A percentile compares a stretch with the other conserved stretches of the same genome.
Evolutionary conservation across 2,797 vertebrate species (phyloP).

Genomic region (Psittacula derbiana): DNA sequence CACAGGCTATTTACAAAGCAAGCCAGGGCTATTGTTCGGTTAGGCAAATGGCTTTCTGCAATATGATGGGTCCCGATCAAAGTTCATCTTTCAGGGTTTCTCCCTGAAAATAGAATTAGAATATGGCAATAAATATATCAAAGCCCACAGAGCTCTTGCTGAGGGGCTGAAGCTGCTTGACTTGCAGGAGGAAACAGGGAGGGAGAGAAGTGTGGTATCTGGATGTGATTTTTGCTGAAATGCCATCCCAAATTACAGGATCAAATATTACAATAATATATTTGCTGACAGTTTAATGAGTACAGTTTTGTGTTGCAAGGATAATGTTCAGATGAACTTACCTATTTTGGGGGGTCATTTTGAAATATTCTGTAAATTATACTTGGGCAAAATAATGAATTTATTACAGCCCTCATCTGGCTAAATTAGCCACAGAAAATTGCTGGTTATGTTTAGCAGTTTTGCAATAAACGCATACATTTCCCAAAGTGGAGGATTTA

Average conservation of each 20-base stretch:
- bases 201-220: constrained; percentile 64
- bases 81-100: constrained; percentile 56
- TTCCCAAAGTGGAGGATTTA: constrained; percentile 52
- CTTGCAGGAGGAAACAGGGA: constrained; percentile 46
- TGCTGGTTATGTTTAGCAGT: constrained; percentile 61
- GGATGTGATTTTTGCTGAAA: constrained; percentile 79
- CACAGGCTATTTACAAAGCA: constrained; percentile 51
- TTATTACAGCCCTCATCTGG: constrained; percentile 69
- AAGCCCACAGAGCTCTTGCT: constrained; percentile 49
- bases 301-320: constrained; percentile 74
- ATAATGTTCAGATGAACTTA: constrained; percentile 73
- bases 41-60: constrained; percentile 60
- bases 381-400: constrained; percentile 54
- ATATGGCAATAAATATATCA: constrained; percentile 67
- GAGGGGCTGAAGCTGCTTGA: constrained; percentile 43
- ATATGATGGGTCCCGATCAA: constrained; percentile 30
- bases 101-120: constrained; percentile 66
- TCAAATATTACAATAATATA: constrained; percentile 78
- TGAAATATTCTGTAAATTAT: constrained; percentile 68
- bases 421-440: constrained; percentile 71
- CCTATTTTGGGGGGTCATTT: constrained; percentile 69
- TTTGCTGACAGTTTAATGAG: constrained; percentile 83
- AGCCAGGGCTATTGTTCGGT: constrained; percentile 61
- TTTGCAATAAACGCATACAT: constrained; percentile 41
- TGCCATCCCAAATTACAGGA: constrained; percentile 79